Conservation (phyloP, 2,797 vertebrate genomes). For the Coluber constrictor region DNA sequence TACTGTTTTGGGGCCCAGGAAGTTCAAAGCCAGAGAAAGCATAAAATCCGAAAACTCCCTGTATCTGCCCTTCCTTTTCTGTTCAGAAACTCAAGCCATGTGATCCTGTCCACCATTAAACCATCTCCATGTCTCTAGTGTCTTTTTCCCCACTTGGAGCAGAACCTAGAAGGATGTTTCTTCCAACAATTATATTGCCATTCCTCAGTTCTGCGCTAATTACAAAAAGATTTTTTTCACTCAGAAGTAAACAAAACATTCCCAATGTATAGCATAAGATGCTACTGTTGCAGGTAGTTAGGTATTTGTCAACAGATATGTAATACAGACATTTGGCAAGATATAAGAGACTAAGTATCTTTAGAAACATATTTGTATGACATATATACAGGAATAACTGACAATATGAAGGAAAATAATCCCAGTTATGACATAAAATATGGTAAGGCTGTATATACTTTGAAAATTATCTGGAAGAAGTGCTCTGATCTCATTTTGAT, state of each 20-base stretch:
- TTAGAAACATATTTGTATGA: neutral
- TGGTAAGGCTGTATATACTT: neutral
- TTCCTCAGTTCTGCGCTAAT: slow-evolving; percentile 19
- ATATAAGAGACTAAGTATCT: neutral
- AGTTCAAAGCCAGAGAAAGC: too few relatives aligned
- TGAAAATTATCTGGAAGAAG: neutral
- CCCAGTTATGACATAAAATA: neutral
- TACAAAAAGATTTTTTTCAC: neutral
- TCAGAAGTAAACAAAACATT: neutral
- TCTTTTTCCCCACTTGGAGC: too few relatives aligned
- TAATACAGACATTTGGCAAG: neutral
- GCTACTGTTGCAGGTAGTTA: neutral
- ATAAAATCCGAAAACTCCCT: too few relatives aligned
- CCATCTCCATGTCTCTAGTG: too few relatives aligned
- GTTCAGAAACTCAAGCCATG: too few relatives aligned
- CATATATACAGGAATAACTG: neutral
- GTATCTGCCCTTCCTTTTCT: too few relatives aligned
- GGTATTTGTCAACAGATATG: neutral
- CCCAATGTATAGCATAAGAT: slow-evolving; percentile 4
- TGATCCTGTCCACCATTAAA: too few relatives aligned
- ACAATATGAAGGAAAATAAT: neutral
- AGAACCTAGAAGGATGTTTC: too few relatives aligned
- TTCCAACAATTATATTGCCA: neutral
- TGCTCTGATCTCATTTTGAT: neutral
- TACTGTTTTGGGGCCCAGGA: too few relatives aligned